phyloP scores from a whole-genome alignment of 2,888 invertebrate species.

The Coenonympha arcania region DNA sequence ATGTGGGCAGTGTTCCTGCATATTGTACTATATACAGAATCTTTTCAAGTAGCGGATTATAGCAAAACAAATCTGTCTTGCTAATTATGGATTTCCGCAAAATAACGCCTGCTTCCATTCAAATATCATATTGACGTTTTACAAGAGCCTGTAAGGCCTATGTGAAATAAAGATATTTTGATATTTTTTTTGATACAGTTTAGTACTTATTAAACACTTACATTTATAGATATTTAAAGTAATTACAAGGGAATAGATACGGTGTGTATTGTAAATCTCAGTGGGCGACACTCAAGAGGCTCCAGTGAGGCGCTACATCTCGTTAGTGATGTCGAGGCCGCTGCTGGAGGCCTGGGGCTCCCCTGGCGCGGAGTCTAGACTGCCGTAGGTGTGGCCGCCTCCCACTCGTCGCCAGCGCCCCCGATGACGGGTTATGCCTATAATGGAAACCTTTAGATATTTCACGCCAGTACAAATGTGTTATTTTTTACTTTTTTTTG shows the following conservation, averaged over 20 bases:
- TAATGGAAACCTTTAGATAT: slow-evolving; percentile 16
- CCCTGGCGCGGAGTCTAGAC: slow-evolving; percentile 64
- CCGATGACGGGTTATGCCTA: slow-evolving; percentile 71
- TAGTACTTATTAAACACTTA: too few relatives aligned
- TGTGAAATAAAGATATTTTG: too few relatives aligned
- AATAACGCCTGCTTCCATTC: too few relatives aligned
- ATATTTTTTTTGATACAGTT: too few relatives aligned
- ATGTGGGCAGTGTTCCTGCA: too few relatives aligned
- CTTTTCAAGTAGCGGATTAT: too few relatives aligned
- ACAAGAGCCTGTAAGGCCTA: too few relatives aligned
- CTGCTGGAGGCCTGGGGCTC: slow-evolving; percentile 52
- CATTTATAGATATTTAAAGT: neutral
- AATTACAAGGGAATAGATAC: neutral
- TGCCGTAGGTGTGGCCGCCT: slow-evolving; percentile 77
- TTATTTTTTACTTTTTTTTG: neutral
- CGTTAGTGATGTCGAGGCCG: slow-evolving; percentile 59
- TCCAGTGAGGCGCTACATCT: slow-evolving; percentile 41
- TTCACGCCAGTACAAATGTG: neutral
- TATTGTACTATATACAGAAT: too few relatives aligned
- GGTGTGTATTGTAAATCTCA: slow-evolving; percentile 16
- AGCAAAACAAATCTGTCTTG: too few relatives aligned
- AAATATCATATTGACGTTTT: too few relatives aligned
- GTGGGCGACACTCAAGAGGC: neutral
- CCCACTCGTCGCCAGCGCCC: slow-evolving; percentile 63
- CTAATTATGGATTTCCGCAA: too few relatives aligned